phyloP scores from a whole-genome alignment of 2,888 invertebrate genomes.

The Andrena fulva region DNA sequence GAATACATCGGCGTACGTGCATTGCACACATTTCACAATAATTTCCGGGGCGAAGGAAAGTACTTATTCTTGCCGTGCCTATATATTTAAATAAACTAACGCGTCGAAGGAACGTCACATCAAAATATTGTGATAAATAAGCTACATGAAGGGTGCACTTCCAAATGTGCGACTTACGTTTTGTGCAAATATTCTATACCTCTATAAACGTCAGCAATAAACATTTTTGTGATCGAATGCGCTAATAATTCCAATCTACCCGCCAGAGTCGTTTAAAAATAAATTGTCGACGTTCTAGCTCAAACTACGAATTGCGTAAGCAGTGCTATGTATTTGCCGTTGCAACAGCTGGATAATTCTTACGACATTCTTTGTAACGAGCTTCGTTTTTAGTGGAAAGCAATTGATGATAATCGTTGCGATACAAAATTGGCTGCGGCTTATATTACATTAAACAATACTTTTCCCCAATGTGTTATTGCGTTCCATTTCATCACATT shows the following conservation, averaged over 20 bases:
- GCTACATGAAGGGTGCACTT: slow-evolving; percentile 21
- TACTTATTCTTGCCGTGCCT: background rate
- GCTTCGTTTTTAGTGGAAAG: background rate
- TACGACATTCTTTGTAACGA: slow-evolving; percentile 31
- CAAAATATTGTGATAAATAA: background rate
- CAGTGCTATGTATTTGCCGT: slow-evolving; percentile 34
- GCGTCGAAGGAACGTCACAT: background rate
- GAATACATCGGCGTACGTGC: too few relatives aligned
- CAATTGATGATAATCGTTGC: background rate
- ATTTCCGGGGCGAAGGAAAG: too few relatives aligned
- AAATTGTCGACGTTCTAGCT: slow-evolving; percentile 27
- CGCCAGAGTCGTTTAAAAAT: slow-evolving; percentile 32
- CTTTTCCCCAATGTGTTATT: background rate
- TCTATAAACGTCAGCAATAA: slow-evolving; percentile 29
- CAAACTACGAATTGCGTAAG: slow-evolving; percentile 58
- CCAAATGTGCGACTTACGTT: slow-evolving; percentile 15
- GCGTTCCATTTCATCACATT: background rate
- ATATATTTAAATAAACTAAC: background rate
- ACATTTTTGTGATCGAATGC: slow-evolving; percentile 31
- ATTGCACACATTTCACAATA: too few relatives aligned
- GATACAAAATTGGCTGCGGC: background rate
- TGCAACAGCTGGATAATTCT: slow-evolving; percentile 21
- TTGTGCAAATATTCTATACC: slow-evolving; percentile 46
- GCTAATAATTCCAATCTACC: slow-evolving; percentile 37
- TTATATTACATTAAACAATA: background rate